phyloP scores from a whole-genome alignment of 2,113 vertebrate genomes.

The Lophochroa leadbeateri region DNA sequence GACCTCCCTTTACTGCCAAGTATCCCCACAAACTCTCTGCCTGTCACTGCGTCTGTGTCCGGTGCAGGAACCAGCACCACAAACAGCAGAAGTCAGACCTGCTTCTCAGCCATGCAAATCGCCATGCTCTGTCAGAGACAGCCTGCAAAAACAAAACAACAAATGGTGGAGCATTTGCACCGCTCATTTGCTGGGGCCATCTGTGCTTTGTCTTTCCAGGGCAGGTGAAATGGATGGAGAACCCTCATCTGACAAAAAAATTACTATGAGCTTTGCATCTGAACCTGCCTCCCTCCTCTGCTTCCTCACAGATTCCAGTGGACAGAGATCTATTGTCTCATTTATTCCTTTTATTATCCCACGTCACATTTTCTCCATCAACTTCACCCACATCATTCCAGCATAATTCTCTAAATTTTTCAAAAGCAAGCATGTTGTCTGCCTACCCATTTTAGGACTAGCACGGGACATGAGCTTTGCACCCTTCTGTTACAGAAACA shows the following conservation, averaged over 20 bases:
- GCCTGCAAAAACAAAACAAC: slow-evolving; percentile 10
- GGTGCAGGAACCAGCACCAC: not conserved
- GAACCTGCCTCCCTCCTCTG: not conserved
- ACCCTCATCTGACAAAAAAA: not conserved
- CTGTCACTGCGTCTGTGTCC: not conserved
- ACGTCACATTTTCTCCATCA: not conserved
- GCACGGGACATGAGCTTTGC: not conserved
- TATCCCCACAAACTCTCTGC: not conserved
- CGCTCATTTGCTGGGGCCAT: not conserved
- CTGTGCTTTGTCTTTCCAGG: not conserved
- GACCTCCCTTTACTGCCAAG: not conserved
- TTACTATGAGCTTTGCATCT: not conserved
- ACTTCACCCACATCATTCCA: slow-evolving; percentile 21
- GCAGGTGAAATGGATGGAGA: not conserved
- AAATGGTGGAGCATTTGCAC: not conserved
- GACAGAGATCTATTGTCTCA: not conserved
- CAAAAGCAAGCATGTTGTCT: not conserved
- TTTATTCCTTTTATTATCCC: not conserved
- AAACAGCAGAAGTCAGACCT: not conserved
- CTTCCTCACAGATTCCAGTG: not conserved
- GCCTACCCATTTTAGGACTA: not conserved
- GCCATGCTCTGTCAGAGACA: not conserved
- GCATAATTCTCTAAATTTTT: not conserved
- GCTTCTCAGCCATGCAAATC: not conserved
- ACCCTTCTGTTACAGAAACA: not conserved